A percentile compares a stretch with the other conserved stretches of the same genome.
phyloP scores from a whole-genome alignment of 2,113 vertebrate species.

The Lampris incognitus region DNA sequence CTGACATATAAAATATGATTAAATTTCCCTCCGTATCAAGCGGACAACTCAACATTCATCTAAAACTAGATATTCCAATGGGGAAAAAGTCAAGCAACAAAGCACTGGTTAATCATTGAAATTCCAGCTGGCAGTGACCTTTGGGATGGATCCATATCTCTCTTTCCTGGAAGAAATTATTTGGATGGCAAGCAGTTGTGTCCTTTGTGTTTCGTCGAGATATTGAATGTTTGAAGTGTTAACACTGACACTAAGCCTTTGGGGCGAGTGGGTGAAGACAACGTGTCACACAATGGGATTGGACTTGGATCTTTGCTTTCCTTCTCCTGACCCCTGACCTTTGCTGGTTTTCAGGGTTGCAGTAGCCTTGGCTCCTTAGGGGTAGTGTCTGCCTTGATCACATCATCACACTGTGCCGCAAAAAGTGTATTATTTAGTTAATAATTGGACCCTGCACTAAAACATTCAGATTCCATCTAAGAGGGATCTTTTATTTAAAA shows the following conservation, averaged over 20 bases:
- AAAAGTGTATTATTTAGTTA: conserved; percentile 32
- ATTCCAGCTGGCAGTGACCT: conserved; percentile 83
- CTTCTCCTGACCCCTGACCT: conserved; percentile 79
- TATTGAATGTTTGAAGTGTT: conserved; percentile 87
- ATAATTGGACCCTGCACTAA: conserved; percentile 35
- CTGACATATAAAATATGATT: conserved; percentile 71
- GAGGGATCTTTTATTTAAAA: conserved; percentile 11
- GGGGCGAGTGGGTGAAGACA: conserved; percentile 78
- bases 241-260: conserved; percentile 84
- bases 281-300: conserved; percentile 83
- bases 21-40: conserved; percentile 53
- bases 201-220: conserved; percentile 85
- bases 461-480: background rate
- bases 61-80: conserved; percentile 70
- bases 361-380: conserved; percentile 68
- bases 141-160: conserved; percentile 84
- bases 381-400: conserved; percentile 78
- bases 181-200: conserved; percentile 81
- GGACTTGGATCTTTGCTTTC: conserved; percentile 84
- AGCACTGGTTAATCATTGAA: conserved; percentile 81
- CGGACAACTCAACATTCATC: conserved; percentile 68
- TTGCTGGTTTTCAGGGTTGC: conserved; percentile 79
- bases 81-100: conserved; percentile 82
- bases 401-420: conserved; percentile 67
- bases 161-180: conserved; percentile 78